A percentile compares a stretch with the other conserved stretches of the same genome.
Evolutionary conservation across 2,113 vertebrate genomes (phyloP).

Genomic region (Protobothrops mucrosquamatus): DNA sequence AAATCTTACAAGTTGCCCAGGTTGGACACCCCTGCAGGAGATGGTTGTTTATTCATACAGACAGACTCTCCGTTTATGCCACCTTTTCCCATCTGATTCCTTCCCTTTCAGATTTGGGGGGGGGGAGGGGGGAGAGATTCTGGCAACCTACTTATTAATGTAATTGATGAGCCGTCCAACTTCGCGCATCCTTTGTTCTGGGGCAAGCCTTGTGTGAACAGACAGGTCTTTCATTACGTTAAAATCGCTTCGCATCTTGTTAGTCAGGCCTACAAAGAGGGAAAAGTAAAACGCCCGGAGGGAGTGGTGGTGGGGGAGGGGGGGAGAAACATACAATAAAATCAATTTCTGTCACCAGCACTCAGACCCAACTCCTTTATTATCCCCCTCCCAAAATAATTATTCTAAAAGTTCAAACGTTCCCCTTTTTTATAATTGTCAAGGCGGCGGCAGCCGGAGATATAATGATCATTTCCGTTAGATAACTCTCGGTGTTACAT

Average conservation of each 20-base stretch:
- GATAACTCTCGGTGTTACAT: background rate
- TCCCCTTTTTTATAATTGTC: background rate
- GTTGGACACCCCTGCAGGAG: background rate
- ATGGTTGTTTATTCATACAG: background rate
- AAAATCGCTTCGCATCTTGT: slow-evolving; percentile 88
- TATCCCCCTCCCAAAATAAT: background rate
- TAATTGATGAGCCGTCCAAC: slow-evolving; percentile 76
- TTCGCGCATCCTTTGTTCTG: slow-evolving; percentile 80
- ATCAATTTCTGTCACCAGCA: background rate
- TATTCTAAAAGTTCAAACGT: background rate
- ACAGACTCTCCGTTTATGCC: no score
- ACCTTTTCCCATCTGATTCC: background rate
- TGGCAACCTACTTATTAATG: slow-evolving; percentile 74
- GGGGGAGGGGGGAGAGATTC: accelerated
- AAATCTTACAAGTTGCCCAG: background rate
- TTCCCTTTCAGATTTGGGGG: background rate
- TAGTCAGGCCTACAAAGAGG: slow-evolving; percentile 79
- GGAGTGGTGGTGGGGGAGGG: no score
- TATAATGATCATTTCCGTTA: background rate
- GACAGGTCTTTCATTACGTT: slow-evolving; percentile 88
- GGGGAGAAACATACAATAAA: background rate
- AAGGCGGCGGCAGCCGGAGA: background rate
- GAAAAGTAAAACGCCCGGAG: background rate
- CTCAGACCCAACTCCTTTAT: background rate
- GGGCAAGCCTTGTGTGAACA: slow-evolving; percentile 80